Conservation (phyloP, 2,113 vertebrate species). For the Perca schrenkii region DNA sequence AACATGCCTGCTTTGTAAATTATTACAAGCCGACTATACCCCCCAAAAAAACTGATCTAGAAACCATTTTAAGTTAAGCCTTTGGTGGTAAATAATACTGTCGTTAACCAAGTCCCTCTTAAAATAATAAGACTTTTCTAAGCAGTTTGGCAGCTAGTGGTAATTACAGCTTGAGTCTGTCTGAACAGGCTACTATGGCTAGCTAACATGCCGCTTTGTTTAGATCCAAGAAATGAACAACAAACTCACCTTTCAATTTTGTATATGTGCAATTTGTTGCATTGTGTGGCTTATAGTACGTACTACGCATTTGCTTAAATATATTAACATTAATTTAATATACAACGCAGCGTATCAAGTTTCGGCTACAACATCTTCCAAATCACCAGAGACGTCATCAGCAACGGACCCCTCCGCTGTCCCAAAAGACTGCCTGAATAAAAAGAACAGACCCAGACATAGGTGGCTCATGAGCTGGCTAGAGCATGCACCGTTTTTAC, state of each 20-base stretch:
- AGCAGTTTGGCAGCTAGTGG: neutral
- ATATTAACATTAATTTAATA: neutral
- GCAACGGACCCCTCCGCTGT: constrained; percentile 36
- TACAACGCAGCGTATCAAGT: constrained; percentile 27
- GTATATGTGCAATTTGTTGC: constrained; percentile 49
- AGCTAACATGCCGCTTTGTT: constrained; percentile 16
- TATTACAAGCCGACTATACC: neutral
- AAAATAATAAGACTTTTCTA: neutral
- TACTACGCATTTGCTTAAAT: constrained; percentile 43
- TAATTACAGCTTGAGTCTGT: neutral
- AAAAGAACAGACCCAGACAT: constrained; percentile 16
- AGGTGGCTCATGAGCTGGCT: neutral
- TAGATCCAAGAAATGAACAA: neutral
- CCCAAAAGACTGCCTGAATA: constrained; percentile 57
- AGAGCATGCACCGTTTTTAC: no score
- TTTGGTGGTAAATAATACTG: accelerated
- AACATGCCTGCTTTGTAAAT: neutral
- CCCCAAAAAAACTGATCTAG: accelerated
- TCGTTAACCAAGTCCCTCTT: neutral
- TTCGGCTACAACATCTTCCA: constrained; percentile 58
- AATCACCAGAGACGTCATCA: constrained; percentile 65
- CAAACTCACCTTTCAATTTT: constrained; percentile 73
- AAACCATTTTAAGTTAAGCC: accelerated
- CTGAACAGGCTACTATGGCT: constrained; percentile 25
- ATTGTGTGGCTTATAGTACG: constrained; percentile 48